phyloP scores from a whole-genome alignment of 2,113 vertebrate species.

The Dasypus novemcinctus region DNA sequence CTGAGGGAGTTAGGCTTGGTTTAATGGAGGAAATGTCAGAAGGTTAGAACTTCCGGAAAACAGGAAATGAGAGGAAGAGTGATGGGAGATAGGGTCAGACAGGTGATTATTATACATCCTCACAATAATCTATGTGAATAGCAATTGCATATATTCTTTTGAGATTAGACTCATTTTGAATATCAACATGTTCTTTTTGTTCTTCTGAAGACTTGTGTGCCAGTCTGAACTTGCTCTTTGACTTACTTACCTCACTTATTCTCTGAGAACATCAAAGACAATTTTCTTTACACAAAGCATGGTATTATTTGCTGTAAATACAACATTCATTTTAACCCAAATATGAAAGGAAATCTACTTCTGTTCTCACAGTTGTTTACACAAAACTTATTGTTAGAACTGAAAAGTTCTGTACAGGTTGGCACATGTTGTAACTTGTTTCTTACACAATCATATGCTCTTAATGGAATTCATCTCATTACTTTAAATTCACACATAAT shows the following conservation, averaged over 20 bases:
- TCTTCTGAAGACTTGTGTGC: neutral
- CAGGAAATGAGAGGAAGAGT: neutral
- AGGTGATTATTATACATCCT: neutral
- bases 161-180: constrained; percentile 12
- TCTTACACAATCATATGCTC: neutral
- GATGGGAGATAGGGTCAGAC: neutral
- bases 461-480: neutral
- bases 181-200: neutral
- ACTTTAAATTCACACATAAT: neutral
- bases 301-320: constrained; percentile 3
- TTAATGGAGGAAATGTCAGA: neutral
- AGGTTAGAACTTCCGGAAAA: neutral
- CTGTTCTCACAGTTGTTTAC: neutral
- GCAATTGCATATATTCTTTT: neutral
- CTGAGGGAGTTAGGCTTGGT: neutral
- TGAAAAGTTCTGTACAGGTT: neutral
- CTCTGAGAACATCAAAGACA: neutral
- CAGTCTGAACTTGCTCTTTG: neutral
- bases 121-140: neutral
- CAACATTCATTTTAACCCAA: neutral
- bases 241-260: neutral
- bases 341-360: neutral
- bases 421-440: neutral
- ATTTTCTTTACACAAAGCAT: neutral
- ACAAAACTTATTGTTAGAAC: neutral